Evolutionary conservation across 23 tunicate genomes (phyloP), one percentile per base, ranked within the genome.

Genomic region (Halocynthia aurantium): DNA sequence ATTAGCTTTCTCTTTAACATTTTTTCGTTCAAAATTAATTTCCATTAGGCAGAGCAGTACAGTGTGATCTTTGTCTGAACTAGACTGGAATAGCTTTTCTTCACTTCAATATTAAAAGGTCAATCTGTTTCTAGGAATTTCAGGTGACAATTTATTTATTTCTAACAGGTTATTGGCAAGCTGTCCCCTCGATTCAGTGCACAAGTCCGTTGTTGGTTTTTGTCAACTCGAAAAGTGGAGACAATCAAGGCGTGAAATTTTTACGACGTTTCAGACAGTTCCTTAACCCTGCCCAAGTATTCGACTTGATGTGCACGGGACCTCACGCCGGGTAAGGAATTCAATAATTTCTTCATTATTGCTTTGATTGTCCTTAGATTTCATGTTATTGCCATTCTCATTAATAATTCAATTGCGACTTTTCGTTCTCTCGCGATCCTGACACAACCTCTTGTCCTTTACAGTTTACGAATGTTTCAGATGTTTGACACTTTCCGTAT

Each of bases 261-360:
- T 80, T 88, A 5, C 85, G 99, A 8, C 78, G 99, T 6, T 96
- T 96, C 74, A 82, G 99, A 18, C 99, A 96, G 77, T 91, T 68
- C 73, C 86, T 96, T 71, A 96, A 96, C 67, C 99, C 99, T 18
- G 99, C 96, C n/a, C 99, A 96, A 61, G 99, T 96, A 17, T 96
- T 89, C 58, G 99, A 90, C 80, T 83, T 96, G 62, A 87, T 87
- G 93, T 85, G 96, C 60, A 80, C 93, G 2, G 99, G 96, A 53
- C 99, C 99, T 5, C 84, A 79, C 64, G 85, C 92, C 55, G 98
- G 98, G 97, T 91, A 55, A 22, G 80, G 53, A 67, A 19, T 12
- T 67, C 19, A 20, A 67, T 67, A 15, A 58, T 58, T 4, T 58
- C 17, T 58, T 15, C 64, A 58, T 15, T 58, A 58, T 58, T n/a